Percentiles rank a stretch among this genome's conserved stretches.
Evolutionary conservation across 2,888 invertebrate genomes (phyloP).

Genomic region (Chrysotoxum bicinctum): DNA sequence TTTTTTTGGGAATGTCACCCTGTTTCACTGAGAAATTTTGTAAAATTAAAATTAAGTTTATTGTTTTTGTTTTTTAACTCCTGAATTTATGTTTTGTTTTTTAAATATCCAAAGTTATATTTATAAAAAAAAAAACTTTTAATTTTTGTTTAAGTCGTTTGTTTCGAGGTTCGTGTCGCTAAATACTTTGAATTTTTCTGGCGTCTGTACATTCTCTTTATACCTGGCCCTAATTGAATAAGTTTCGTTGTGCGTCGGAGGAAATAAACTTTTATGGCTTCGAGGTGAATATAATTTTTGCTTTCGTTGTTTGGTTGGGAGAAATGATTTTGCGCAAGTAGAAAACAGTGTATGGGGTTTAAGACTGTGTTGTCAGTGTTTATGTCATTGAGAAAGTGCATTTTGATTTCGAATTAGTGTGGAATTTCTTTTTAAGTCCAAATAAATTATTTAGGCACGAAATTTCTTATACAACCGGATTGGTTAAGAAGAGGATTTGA

Average conservation of each 20-base stretch:
- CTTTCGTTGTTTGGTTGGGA: constrained; percentile 17
- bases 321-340: constrained; percentile 39
- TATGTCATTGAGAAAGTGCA: constrained; percentile 10
- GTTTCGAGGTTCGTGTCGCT: constrained; percentile 70
- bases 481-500: neutral
- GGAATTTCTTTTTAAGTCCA: neutral
- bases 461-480: neutral
- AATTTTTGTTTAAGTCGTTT: constrained; percentile 45
- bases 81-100: neutral
- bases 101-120: constrained; percentile 13
- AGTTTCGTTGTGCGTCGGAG: constrained; percentile 52
- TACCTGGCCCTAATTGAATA: constrained; percentile 69
- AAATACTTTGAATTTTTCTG: constrained; percentile 61
- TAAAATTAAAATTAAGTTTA: neutral
- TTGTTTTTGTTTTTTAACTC: neutral
- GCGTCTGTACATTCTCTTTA: constrained; percentile 44
- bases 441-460: neutral
- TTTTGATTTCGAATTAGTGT: constrained; percentile 8
- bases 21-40: constrained; percentile 16
- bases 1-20: constrained; percentile 10
- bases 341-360: neutral
- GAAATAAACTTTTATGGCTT: constrained; percentile 57
- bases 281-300: constrained; percentile 40
- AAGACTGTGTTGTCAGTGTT: neutral
- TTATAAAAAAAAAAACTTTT: neutral